Conservation (phyloP, 1,140 invertebrate species). For the Hormaphis cornu region DNA sequence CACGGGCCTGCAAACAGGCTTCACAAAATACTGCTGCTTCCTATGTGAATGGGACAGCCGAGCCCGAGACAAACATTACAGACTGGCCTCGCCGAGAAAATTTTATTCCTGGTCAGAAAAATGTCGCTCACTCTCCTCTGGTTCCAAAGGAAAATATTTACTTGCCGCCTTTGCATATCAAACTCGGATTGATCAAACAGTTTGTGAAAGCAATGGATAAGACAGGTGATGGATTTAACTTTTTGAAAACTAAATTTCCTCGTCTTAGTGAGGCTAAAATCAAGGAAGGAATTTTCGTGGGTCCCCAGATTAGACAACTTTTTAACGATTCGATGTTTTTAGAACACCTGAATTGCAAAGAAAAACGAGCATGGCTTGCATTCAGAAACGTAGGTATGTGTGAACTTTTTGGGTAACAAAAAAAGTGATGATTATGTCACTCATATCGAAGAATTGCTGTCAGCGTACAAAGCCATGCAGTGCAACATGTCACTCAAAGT, state of each 20-base stretch:
- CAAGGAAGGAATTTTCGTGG: neutral
- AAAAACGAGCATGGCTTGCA: neutral
- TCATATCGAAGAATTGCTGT: too few species aligned
- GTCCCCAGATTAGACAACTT: neutral
- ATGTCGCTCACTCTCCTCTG: conserved; percentile 39
- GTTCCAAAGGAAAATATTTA: conserved; percentile 36
- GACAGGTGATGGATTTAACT: neutral
- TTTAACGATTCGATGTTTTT: neutral
- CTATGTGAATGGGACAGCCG: conserved; percentile 45
- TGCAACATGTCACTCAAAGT: too few species aligned
- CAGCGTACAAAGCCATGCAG: too few species aligned
- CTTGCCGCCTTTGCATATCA: conserved; percentile 41
- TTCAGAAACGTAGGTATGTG: neutral
- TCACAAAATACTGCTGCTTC: conserved; percentile 43
- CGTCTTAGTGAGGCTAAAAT: neutral
- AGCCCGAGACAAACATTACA: conserved; percentile 40
- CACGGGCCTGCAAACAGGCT: conserved; percentile 40
- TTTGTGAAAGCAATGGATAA: conserved; percentile 14
- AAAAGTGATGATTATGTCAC: neutral
- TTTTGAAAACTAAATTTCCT: neutral
- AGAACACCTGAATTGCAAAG: neutral
- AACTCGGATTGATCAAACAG: conserved; percentile 39
- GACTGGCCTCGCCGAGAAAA: conserved; percentile 39
- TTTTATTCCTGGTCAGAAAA: conserved; percentile 39
- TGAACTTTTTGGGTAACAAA: neutral